Evolutionary conservation across 2,113 vertebrate species (phyloP), one percentile per base, ranked within the genome.

Genomic region (Channa maculata): DNA sequence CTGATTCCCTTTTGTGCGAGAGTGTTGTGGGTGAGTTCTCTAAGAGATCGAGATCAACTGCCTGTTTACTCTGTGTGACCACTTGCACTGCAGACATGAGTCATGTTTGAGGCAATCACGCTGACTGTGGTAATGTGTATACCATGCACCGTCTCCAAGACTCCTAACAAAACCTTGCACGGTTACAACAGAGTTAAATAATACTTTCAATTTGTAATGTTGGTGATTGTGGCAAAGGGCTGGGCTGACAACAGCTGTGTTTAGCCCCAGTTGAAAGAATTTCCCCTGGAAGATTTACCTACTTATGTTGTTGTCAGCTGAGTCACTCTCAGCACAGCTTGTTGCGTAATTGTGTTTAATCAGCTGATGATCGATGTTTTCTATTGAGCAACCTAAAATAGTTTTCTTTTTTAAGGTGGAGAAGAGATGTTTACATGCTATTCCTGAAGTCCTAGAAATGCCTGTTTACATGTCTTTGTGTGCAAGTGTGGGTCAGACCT

Each of bases 51-150:
- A 65, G 52, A 64, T 74, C 12, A 8, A 65, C 37, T 53, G 64
- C 34, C 33, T 85, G 80, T 87, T 89, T 87, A 77, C 79, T 68
- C 65, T 8, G 2, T 3, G 8, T 69, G 63, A 78, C 62, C 75
- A 49, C 13, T 85, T 73, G 68, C 82, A 82, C 76, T 65, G 45
- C 77, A 14, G 74, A 76, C 77, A 62, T 80, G 87, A 90, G 82
- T 89, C 86, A 90, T 15, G 63, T 85, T 81, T 59, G 65, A 84
- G 55, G 76, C 66, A 57, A 72, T 80, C 71, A 46, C 1, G 24
- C 51, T 34, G 67, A 51, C 68, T 57, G 50, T 49, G 39, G 55
- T 88, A 66, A 86, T 85, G 81, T 77, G 60, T 75, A n/a, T 66
- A 80, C 39, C 78, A 76, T 71, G 24, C 60, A 14, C 60, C 0